Conservation (phyloP, 2,888 invertebrate genomes). For the Cosmia pyralina region DNA sequence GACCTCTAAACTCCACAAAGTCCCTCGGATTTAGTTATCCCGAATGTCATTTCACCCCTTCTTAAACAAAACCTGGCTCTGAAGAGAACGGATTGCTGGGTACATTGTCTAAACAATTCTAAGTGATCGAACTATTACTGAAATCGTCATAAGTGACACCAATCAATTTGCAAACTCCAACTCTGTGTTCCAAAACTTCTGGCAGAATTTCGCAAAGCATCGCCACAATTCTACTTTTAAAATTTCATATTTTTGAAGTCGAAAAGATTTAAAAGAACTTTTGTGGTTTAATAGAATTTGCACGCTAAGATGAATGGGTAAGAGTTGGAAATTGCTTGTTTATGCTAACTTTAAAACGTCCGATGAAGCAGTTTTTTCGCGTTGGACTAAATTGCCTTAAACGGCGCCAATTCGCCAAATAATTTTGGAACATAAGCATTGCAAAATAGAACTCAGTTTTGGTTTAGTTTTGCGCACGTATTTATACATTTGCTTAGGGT, state of each 20-base stretch:
- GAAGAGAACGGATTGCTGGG: slow-evolving; percentile 86
- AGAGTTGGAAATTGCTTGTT: slow-evolving; percentile 69
- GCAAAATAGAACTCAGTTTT: slow-evolving; percentile 60
- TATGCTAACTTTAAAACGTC: slow-evolving; percentile 78
- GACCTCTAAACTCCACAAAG: slow-evolving; percentile 76
- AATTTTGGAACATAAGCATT: slow-evolving; percentile 56
- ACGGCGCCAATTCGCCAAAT: slow-evolving; percentile 19
- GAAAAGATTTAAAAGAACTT: slow-evolving; percentile 74
- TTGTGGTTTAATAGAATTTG: slow-evolving; percentile 61
- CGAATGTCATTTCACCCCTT: slow-evolving; percentile 88
- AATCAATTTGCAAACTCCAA: slow-evolving; percentile 49
- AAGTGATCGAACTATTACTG: slow-evolving; percentile 77
- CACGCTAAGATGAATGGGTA: slow-evolving; percentile 43
- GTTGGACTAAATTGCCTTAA: slow-evolving; percentile 63
- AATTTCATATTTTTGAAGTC: slow-evolving; percentile 67
- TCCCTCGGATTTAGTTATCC: slow-evolving; percentile 83
- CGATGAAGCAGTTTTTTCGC: slow-evolving; percentile 78
- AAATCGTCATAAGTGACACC: slow-evolving; percentile 69
- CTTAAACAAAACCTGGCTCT: slow-evolving; percentile 86
- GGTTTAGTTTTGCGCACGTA: slow-evolving; percentile 25
- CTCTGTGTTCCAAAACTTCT: slow-evolving; percentile 20
- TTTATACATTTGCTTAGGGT: slow-evolving; percentile 72
- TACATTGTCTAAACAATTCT: slow-evolving; percentile 87
- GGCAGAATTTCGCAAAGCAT: slow-evolving; percentile 34
- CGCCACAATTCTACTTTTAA: slow-evolving; percentile 76